Evolutionary conservation across 1,140 invertebrate species (phyloP), one percentile per base, ranked within the genome.

Genomic region (Condylostylus longicornis): DNA sequence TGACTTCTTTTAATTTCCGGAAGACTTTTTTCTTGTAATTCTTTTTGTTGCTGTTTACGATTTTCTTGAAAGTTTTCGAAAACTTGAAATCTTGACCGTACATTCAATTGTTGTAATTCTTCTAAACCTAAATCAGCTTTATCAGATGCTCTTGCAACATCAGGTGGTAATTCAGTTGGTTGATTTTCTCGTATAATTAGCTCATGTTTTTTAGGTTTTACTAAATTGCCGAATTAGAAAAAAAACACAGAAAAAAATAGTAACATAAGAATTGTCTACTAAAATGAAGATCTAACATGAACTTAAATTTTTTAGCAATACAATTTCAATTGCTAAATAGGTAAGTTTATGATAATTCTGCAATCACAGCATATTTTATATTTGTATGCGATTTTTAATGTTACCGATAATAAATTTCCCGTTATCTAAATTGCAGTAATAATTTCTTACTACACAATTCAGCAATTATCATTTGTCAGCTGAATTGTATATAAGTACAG

Each of bases 181-280:
- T 84, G 74, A 66, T 82, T 90, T 67, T 93, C 87, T 48, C 85
- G 75, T 51, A 93, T 89, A 48, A 91, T 91, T 65, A 89, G 69
- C 65, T 89, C 82, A 42, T 82, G 78, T 59, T 82, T 84, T 56
- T 76, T 70, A 30, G 75, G 71, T 51, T 65, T 71, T 37, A 70
- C 72, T 69, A 65, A 50, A 64, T 57, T 18, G n/a, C n/a, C n/a
- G n/a, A n/a, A n/a, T n/a, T n/a, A n/a, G n/a, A 34, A 21, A 32
- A 32, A 4, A 9, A 32, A 18, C 8, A 8, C 5, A 30, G 5
- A 30, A 30, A 8, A 30, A 30, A 8, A 30, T 10, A 8, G 14
- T 17, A 32, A 32, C 10, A 4, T n/a, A n/a, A n/a, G 12, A 28
- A 17, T 33, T 21, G 32, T 18, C n/a, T n/a, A n/a, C n/a, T n/a